Base-by-base conservation (phyloP, 2,113 vertebrate genomes). In the Carassius carassius region DNA sequence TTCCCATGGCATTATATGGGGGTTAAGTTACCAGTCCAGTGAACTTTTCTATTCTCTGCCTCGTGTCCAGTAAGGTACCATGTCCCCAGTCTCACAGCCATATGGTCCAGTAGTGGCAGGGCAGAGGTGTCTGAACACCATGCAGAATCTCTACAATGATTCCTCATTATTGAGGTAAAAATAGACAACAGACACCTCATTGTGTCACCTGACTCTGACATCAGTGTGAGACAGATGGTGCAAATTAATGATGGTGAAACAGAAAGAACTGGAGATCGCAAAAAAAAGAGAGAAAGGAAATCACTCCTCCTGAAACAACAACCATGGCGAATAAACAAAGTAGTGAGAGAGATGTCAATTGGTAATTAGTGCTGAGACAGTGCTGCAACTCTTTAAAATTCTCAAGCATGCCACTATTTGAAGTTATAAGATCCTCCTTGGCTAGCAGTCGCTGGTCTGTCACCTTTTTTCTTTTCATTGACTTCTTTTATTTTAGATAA, bases 81-180 rank as follows among this genome's bases (percentile, higher is more conserved):
- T 85, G 70, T 83, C 89, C 87, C 91, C 92, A 79, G 88, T 25
- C 72, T 74, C 87, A 72, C 25, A 90, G 89, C 94, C 94, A 95
- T 94, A 93, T 95, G 94, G 92, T 89, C 88, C 54, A 88, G 89
- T 88, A 91, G 89, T 3, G 88, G 88, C 91, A 91, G 89, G 90
- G 86, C 63, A 88, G 88, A 90, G 87, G 87, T 90, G 89, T 90
- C 88, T 87, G 89, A 91, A 88, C 84, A 89, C 85, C 89, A 74
- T 89, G 86, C 49, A 91, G 92, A 89, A 85, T 89, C 88, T 90
- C 90, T 90, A 82, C 82, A 80, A 90, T 87, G 90, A 90, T 94
- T 93, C 90, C 92, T 94, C 91, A 91, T 94, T 95, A 94, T 86
- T 56, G 89, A 86, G 90, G 90, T 93, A 94, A 94, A 95, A 94